Evolutionary conservation across 2,888 invertebrate genomes (phyloP).

Genomic region (Adelognathus sp.): DNA sequence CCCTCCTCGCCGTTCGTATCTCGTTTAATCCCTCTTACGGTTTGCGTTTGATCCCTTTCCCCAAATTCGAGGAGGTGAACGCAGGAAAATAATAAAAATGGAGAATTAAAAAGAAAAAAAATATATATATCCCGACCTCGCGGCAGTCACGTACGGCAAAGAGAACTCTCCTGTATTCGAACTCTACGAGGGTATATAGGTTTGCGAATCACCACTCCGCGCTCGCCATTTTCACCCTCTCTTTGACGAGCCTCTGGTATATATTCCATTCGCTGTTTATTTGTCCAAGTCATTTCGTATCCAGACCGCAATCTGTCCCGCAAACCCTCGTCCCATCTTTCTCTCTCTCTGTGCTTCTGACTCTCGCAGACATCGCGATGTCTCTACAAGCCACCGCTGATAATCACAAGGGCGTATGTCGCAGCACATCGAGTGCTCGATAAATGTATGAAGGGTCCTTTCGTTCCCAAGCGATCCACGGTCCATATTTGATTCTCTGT

Average conservation of each 20-base stretch:
- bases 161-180: conserved; percentile 4
- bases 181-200: background rate
- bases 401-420: no score
- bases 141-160: conserved; percentile 41
- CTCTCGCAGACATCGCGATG: conserved; percentile 6
- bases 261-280: conserved; percentile 63
- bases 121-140: conserved; percentile 36
- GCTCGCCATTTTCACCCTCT: conserved; percentile 19
- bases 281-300: conserved; percentile 64
- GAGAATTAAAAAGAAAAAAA: conserved; percentile 13
- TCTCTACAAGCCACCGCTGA: background rate
- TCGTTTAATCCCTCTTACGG: conserved; percentile 38
- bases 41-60: conserved; percentile 53
- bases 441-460: no score
- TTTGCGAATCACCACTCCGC: background rate
- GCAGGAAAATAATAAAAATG: conserved; percentile 21
- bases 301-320: conserved; percentile 62
- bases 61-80: conserved; percentile 46
- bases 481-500: background rate
- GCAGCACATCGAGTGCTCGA: no score
- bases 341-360: conserved; percentile 20
- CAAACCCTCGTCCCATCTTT: conserved; percentile 40
- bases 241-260: conserved; percentile 27
- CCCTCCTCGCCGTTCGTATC: conserved; percentile 40
- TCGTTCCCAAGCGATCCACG: no score